Evolutionary conservation across 2,113 vertebrate genomes (phyloP).

Genomic region (Halcyon malimbica): DNA sequence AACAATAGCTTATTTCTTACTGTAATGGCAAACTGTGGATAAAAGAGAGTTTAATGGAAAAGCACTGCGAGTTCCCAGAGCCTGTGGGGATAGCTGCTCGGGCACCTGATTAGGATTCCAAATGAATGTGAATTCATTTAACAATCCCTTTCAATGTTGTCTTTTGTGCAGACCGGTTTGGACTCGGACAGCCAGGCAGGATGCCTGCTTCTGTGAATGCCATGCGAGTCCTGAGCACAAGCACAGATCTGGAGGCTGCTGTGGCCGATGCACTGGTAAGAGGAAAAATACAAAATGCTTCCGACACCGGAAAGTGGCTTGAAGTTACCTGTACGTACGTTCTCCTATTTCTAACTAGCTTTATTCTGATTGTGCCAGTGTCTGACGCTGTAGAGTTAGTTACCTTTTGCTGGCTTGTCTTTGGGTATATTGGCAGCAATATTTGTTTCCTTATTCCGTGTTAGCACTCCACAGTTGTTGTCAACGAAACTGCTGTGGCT

Average conservation of each 20-base stretch:
- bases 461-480: neutral
- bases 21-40: neutral
- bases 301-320: conserved; percentile 56
- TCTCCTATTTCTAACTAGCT: conserved; percentile 51
- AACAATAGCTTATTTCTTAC: conserved; percentile 23
- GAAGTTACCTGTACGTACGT: conserved; percentile 45
- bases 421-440: neutral
- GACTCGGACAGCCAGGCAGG: conserved; percentile 91
- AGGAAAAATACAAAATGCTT: conserved; percentile 62
- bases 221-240: conserved; percentile 94
- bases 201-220: conserved; percentile 93
- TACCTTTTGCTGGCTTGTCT: neutral
- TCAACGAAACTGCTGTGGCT: neutral
- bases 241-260: conserved; percentile 95
- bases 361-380: conserved; percentile 1
- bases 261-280: conserved; percentile 97
- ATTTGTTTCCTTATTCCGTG: neutral
- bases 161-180: conserved; percentile 89
- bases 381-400: conserved; percentile 13
- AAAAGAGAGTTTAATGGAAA: conserved; percentile 25
- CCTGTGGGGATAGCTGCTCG: neutral
- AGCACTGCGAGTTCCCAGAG: conserved; percentile 37
- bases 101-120: conserved; percentile 56
- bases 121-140: conserved; percentile 52
- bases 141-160: conserved; percentile 67